These are phyloP conservation scores for Otolemur crassicaudatus DNA, from an alignment of 2,797 vertebrate genomes.

Conservation along the genomic window DNA sequence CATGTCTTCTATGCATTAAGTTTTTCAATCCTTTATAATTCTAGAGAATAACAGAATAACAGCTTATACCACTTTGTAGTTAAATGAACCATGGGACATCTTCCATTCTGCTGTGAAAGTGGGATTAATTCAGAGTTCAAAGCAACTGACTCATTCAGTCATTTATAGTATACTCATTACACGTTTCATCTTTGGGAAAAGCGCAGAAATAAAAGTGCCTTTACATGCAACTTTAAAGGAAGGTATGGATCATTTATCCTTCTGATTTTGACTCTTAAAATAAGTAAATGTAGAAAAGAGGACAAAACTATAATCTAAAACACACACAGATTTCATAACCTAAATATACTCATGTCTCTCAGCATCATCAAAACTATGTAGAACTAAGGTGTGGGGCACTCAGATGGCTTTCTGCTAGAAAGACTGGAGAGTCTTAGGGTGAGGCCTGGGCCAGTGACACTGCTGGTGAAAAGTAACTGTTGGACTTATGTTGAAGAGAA, in stretches of 20 bases:
- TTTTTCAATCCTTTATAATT: slow-evolving; percentile 70
- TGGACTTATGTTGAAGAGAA: neutral
- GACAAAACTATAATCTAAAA: slow-evolving; percentile 60
- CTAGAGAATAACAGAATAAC: slow-evolving; percentile 53
- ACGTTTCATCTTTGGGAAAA: slow-evolving; percentile 81
- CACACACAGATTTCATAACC: neutral
- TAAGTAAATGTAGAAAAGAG: slow-evolving; percentile 44
- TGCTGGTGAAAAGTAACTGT: neutral
- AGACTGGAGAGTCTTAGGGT: neutral
- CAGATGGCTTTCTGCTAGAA: neutral
- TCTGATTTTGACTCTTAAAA: slow-evolving; percentile 72
- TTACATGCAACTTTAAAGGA: slow-evolving; percentile 73
- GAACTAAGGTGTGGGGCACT: neutral
- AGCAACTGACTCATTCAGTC: slow-evolving; percentile 77
- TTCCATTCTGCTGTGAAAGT: slow-evolving; percentile 78
- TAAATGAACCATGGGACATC: slow-evolving; percentile 71
- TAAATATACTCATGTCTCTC: neutral
- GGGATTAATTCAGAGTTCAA: slow-evolving; percentile 79
- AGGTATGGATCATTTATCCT: slow-evolving; percentile 69
- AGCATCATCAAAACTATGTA: neutral
- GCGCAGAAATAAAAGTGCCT: slow-evolving; percentile 70
- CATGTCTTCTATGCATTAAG: slow-evolving; percentile 42
- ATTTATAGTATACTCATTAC: slow-evolving; percentile 79
- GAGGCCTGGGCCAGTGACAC: neutral
- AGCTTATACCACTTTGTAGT: slow-evolving; percentile 66